These are phyloP conservation scores for Mareca strepera DNA, from an alignment of 2,797 vertebrate genomes.

Conservation along the genomic window DNA sequence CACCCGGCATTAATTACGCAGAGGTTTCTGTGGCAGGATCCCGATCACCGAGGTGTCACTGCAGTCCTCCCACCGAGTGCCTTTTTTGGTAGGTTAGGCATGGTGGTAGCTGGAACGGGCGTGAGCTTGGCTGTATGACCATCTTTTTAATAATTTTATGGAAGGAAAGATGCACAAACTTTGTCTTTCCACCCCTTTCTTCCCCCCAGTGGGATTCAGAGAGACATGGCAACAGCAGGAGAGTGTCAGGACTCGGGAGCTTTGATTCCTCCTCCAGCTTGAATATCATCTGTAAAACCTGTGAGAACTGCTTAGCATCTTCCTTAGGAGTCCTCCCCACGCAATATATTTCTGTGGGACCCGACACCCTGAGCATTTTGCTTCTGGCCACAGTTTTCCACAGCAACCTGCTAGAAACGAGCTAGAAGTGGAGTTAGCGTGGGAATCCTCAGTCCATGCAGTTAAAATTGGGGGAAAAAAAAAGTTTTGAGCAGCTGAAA, in stretches of 20 bases:
- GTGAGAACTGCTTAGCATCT: not conserved
- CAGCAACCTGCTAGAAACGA: not conserved
- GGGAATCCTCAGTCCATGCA: not conserved
- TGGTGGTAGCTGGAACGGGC: not conserved
- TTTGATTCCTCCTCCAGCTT: not conserved
- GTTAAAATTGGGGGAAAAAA: not conserved
- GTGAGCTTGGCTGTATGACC: fast-evolving
- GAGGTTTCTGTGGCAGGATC: not conserved
- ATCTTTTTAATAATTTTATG: not conserved
- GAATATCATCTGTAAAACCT: not conserved
- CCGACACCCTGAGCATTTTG: not conserved
- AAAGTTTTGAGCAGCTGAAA: not conserved
- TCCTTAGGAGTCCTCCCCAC: not conserved
- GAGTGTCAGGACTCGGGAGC: not conserved
- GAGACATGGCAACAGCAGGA: not conserved
- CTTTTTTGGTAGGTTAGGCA: not conserved
- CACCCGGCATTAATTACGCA: no score
- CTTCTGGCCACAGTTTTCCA: not conserved
- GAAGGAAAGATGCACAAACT: not conserved
- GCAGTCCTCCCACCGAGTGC: not conserved
- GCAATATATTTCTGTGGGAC: not conserved
- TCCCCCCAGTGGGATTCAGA: not conserved
- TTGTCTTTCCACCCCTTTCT: not conserved
- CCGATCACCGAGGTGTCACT: not conserved
- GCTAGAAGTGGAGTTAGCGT: not conserved